Conservation (phyloP, 23 tunicate genomes). For the Diplosoma virens region DNA sequence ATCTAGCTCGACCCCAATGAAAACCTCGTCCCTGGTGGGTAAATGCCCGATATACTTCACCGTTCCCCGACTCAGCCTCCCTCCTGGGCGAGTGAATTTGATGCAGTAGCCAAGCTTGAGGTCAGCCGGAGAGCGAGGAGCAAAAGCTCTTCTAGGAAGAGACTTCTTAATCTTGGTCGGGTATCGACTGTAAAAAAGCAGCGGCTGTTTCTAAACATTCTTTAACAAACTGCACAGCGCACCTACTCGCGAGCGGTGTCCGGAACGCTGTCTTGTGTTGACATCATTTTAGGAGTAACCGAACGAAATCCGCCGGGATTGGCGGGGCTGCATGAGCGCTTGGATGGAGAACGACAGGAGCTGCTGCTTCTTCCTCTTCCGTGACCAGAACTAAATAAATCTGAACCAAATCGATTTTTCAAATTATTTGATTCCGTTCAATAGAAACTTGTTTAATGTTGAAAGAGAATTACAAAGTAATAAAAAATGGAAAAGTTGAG, state of each 20-base stretch:
- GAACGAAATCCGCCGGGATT: conserved; percentile 73
- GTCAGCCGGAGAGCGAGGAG: conserved; percentile 90
- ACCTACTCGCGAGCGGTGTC: conserved; percentile 80
- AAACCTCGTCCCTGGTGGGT: conserved; percentile 78
- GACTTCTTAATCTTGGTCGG: conserved; percentile 65
- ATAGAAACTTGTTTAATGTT: too few relatives aligned
- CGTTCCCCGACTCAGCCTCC: conserved; percentile 80
- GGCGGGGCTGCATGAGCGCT: conserved; percentile 57
- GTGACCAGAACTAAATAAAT: conserved; percentile 2
- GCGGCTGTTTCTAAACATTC: too few relatives aligned
- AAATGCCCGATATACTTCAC: conserved; percentile 92
- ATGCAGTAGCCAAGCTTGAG: conserved; percentile 84
- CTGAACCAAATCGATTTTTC: background rate
- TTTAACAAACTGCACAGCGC: background rate
- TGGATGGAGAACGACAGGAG: conserved; percentile 13
- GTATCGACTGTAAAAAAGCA: conserved; percentile 48
- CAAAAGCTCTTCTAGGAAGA: conserved; percentile 90
- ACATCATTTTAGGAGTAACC: conserved; percentile 68
- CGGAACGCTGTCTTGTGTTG: conserved; percentile 42
- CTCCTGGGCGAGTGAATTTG: conserved; percentile 95
- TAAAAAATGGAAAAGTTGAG: too few relatives aligned
- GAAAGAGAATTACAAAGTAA: too few relatives aligned
- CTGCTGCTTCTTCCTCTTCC: conserved; percentile 6
- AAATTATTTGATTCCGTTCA: background rate
- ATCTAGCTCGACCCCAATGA: conserved; percentile 89